Evolutionary conservation across 2,797 vertebrate genomes (phyloP), one percentile per base, ranked within the genome.

Genomic region (Anguilla pacifica): DNA sequence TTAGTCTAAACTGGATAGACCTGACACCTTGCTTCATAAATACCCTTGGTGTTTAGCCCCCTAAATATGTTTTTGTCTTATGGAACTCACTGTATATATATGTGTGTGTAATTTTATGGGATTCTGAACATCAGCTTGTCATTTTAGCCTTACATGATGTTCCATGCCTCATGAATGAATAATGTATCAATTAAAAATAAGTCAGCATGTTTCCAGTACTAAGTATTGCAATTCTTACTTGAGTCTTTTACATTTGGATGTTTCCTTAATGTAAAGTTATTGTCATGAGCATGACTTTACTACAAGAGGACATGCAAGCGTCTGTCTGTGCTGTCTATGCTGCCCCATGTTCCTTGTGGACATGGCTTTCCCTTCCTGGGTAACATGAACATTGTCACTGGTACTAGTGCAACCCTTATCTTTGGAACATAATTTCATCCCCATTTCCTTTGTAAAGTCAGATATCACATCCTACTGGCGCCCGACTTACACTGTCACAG

Each of bases 361-460:
- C 61, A 82, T 67, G 85, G 46, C 83, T 72, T 86, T 86, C 64
- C 83, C 84, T 83, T 86, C 77, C 79, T 43, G 31, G 85, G 79
- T 43, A 82, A 39, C 77, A 46, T 61, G 67, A 86, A 53, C 64
- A 77, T 70, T 90, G 87, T 90, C 88, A 89, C 90, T 90, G 86
- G 89, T 91, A 90, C 89, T 61, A 91, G 90, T 90, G 90, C 88
- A 88, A 88, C 85, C 92, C 93, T 95, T 95, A 95, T 95, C 95
- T 91, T 87, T 88, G 90, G 88, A 93, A 91, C 92, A 90, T 90
- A 87, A 92, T 92, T 93, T 91, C 90, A 90, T 88, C 89, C 77
- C 90, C 91, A 93, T 92, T 92, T 92, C 91, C 93, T 96, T 94
- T 93, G 93, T 92, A 83, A 85, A 83, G 89, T 90, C 87, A 92